These are phyloP conservation scores for Adelges cooleyi DNA, from an alignment of 1,140 invertebrate species.

Conservation along the genomic window DNA sequence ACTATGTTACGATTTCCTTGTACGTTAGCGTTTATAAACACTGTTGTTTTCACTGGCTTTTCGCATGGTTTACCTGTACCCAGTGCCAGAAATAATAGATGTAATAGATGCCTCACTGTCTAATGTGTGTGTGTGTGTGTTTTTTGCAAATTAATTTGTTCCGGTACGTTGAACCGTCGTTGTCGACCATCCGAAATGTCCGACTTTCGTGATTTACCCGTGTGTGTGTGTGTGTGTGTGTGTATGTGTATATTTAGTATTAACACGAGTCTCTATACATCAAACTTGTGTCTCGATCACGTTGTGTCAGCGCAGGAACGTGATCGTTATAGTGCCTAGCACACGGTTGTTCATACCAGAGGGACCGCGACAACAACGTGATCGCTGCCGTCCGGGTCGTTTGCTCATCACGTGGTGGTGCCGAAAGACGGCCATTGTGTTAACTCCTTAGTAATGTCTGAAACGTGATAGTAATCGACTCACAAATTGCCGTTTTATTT, in stretches of 20 bases:
- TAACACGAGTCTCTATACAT: too few species aligned
- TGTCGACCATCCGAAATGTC: too few species aligned
- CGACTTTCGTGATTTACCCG: too few species aligned
- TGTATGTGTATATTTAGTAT: background rate
- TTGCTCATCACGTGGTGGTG: slow-evolving; percentile 21
- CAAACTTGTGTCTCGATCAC: background rate
- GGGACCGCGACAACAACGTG: slow-evolving; percentile 8
- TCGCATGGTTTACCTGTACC: too few species aligned
- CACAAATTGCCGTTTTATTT: background rate
- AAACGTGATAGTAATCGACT: slow-evolving; percentile 26
- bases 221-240: background rate
- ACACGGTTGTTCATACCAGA: background rate
- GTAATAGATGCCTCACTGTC: too few species aligned
- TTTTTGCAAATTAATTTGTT: too few species aligned
- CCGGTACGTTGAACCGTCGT: too few species aligned
- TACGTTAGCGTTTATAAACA: too few species aligned
- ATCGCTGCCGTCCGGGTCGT: background rate
- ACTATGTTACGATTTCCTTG: too few species aligned
- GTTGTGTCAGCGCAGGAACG: slow-evolving; percentile 10
- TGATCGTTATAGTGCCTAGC: background rate
- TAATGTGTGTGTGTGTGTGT: too few species aligned
- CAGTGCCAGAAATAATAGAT: too few species aligned
- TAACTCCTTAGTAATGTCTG: slow-evolving; percentile 1
- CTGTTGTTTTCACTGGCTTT: too few species aligned
- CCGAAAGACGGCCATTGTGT: background rate